Evolutionary conservation across 2,888 invertebrate genomes (phyloP).

Genomic region (Empis livida): DNA sequence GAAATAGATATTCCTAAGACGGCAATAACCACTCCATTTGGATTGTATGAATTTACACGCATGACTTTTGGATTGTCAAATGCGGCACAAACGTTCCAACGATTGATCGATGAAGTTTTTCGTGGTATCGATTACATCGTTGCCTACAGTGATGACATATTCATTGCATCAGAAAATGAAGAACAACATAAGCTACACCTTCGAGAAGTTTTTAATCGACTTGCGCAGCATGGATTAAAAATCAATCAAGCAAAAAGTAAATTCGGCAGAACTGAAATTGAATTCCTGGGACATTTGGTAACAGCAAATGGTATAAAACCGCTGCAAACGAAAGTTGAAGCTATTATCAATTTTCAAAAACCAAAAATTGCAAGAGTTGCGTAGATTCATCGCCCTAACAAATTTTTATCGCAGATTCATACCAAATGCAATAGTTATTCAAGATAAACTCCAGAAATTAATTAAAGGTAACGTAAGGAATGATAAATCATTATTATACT

Average conservation of each 20-base stretch:
- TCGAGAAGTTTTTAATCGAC: conserved; percentile 12
- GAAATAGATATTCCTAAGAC: neutral
- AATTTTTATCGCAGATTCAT: conserved; percentile 6
- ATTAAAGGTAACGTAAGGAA: neutral
- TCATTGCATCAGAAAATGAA: conserved; percentile 14
- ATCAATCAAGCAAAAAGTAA: conserved; percentile 13
- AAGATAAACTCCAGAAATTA: neutral
- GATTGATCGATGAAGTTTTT: conserved; percentile 21
- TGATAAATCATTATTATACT: too few relatives aligned
- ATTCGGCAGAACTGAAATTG: conserved; percentile 5
- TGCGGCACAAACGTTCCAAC: conserved; percentile 24
- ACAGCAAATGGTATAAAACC: conserved; percentile 1
- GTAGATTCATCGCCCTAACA: conserved; percentile 2
- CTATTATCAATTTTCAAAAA: neutral
- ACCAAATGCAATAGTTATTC: neutral
- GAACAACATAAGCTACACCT: conserved; percentile 16
- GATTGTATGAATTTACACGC: conserved; percentile 20
- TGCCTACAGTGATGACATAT: conserved; percentile 19
- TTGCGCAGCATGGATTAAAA: conserved; percentile 11
- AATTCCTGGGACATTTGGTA: conserved; percentile 4
- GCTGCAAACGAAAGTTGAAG: neutral
- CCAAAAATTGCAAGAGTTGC: conserved; percentile 1
- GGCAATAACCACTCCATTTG: conserved; percentile 23
- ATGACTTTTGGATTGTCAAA: conserved; percentile 26
- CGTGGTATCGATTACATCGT: conserved; percentile 14